A percentile compares a stretch with the other conserved stretches of the same genome.
Evolutionary conservation across 2,888 invertebrate species (phyloP).

Genomic region (Standfussiana lucernea): DNA sequence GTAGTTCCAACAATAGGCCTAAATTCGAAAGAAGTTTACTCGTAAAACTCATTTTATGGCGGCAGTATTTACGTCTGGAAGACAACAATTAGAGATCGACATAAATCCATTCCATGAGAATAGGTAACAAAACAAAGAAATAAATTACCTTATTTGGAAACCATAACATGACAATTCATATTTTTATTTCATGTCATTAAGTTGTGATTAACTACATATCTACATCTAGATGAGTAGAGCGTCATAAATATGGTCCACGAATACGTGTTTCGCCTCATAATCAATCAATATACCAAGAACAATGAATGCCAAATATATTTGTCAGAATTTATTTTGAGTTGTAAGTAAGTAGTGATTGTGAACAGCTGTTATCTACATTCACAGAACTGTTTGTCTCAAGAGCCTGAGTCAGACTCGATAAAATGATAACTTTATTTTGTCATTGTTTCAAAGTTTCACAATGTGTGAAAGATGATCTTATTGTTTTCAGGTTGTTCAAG

Average conservation of each 20-base stretch:
- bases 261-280: conserved; percentile 20
- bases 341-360: conserved; percentile 15
- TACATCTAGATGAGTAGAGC: not conserved
- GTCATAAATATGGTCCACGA: not conserved
- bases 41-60: conserved; percentile 31
- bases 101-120: not conserved
- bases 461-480: conserved; percentile 69
- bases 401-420: conserved; percentile 45
- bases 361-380: conserved; percentile 43
- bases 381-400: conserved; percentile 45
- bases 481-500: conserved; percentile 88
- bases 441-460: conserved; percentile 40
- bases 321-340: conserved; percentile 38
- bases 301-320: conserved; percentile 36
- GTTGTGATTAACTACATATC: not conserved
- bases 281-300: conserved; percentile 32
- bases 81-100: conserved; percentile 6
- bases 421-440: conserved; percentile 37
- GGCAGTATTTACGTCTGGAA: not conserved
- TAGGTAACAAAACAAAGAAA: conserved; percentile 23
- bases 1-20: conserved; percentile 1
- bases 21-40: conserved; percentile 9
- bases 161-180: not conserved
- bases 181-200: not conserved
- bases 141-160: conserved; percentile 13